Conservation (phyloP, 2,113 vertebrate genomes). For the Dasyornis broadbenti region DNA sequence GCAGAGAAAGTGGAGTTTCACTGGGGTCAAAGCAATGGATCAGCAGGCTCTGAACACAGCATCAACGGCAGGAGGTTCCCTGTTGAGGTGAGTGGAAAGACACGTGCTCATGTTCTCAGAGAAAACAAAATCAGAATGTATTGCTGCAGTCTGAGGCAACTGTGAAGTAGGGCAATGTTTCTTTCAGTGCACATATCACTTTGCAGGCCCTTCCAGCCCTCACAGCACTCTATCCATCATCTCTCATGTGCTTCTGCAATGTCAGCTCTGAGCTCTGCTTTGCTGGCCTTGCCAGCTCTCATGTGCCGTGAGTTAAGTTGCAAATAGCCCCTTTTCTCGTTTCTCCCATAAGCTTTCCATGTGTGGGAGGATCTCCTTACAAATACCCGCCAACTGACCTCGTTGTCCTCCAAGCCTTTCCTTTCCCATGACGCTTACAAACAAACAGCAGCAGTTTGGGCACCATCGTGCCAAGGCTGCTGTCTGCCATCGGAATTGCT, state of each 20-base stretch:
- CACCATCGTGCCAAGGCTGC: rapidly evolving
- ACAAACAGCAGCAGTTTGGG: not conserved
- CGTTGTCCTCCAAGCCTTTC: not conserved
- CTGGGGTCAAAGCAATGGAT: conserved; percentile 94
- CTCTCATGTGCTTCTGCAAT: conserved; percentile 3
- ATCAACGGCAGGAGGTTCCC: conserved; percentile 88
- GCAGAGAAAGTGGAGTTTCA: conserved; percentile 97
- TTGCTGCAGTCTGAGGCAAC: not conserved
- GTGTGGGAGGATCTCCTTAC: conserved; percentile 18
- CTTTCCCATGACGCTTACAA: not conserved
- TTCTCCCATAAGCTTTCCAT: conserved; percentile 13
- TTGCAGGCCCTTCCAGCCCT: conserved; percentile 10
- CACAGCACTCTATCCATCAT: not conserved
- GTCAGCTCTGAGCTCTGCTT: not conserved
- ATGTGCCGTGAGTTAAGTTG: conserved; percentile 3
- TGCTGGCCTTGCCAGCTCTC: not conserved
- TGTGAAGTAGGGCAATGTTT: not conserved
- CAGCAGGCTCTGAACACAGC: conserved; percentile 92
- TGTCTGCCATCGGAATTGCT: not conserved
- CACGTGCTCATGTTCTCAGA: not conserved
- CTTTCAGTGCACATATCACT: not conserved
- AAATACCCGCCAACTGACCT: not conserved
- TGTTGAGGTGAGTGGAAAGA: conserved; percentile 85
- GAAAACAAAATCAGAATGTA: not conserved
- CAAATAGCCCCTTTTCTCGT: conserved; percentile 9